Evolutionary conservation across 1,140 invertebrate species (phyloP).

Genomic region (Dendroctonus ponderosae): DNA sequence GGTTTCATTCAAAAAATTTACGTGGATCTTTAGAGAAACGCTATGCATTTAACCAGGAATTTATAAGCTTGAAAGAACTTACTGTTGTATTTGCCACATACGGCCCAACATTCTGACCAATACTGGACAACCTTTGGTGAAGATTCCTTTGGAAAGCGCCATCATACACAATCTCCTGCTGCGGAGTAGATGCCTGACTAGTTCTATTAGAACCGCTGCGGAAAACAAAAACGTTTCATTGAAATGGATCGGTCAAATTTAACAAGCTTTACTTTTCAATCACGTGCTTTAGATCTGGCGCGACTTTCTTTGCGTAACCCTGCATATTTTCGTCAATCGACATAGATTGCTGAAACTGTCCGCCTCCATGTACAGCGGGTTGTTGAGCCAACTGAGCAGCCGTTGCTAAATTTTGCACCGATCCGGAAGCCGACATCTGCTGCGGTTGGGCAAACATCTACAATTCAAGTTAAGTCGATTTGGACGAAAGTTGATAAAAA

Average conservation of each 20-base stretch:
- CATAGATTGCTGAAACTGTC: conserved; percentile 34
- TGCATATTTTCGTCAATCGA: conserved; percentile 35
- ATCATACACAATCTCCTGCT: conserved; percentile 54
- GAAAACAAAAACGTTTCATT: conserved; percentile 1
- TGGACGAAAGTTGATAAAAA: conserved; percentile 14
- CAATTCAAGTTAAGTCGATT: conserved; percentile 24
- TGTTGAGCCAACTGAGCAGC: conserved; percentile 16
- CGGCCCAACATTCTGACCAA: conserved; percentile 37
- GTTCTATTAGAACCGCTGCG: conserved; percentile 45
- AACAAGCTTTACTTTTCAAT: conserved; percentile 30
- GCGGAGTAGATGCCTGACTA: conserved; percentile 60
- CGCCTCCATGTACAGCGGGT: not conserved
- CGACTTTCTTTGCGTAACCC: conserved; percentile 31
- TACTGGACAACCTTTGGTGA: conserved; percentile 60
- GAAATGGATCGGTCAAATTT: not conserved
- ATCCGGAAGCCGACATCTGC: conserved; percentile 36
- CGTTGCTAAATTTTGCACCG: conserved; percentile 39
- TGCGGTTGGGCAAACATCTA: conserved; percentile 21
- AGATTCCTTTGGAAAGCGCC: conserved; percentile 57
- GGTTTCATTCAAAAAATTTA: too few relatives aligned
- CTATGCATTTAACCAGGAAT: not conserved
- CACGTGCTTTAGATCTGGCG: conserved; percentile 39
- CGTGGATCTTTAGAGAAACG: too few relatives aligned
- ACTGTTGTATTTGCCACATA: conserved; percentile 35
- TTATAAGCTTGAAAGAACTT: conserved; percentile 18